A percentile compares a stretch with the other conserved stretches of the same genome.
Conservation (phyloP, 1,140 invertebrate species). For the Anoplophora glabripennis region DNA sequence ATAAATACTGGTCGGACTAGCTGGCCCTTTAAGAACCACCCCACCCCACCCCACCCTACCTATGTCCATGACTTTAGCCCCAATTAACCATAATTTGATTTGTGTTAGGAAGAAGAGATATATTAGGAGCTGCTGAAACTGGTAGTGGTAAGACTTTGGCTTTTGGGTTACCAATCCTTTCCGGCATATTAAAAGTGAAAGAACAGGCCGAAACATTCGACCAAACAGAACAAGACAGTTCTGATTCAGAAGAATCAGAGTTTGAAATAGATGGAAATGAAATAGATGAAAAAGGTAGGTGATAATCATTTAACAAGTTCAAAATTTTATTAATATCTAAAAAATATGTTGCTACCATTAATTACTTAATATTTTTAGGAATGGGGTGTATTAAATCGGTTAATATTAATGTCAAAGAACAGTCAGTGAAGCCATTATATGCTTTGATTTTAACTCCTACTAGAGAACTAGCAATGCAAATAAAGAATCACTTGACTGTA, state of each 20-base stretch:
- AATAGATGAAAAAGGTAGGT: constrained; percentile 3
- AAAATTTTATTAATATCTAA: too few species aligned
- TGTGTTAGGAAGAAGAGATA: constrained; percentile 68
- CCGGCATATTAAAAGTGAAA: constrained; percentile 76
- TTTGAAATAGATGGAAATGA: constrained; percentile 23
- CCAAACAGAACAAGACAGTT: not conserved
- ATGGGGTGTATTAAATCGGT: constrained; percentile 61
- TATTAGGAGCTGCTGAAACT: constrained; percentile 94
- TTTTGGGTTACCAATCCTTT: constrained; percentile 90
- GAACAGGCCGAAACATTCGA: constrained; percentile 31
- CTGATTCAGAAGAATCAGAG: constrained; percentile 26
- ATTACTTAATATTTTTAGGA: constrained; percentile 35
- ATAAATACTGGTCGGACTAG: too few species aligned
- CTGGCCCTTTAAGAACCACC: too few species aligned
- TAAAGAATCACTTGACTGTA: constrained; percentile 79
- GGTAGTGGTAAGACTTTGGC: constrained; percentile 97
- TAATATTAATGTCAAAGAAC: constrained; percentile 56
- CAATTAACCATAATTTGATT: not conserved
- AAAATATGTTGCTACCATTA: not conserved
- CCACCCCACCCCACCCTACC: too few species aligned
- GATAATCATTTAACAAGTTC: not conserved
- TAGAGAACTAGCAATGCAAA: constrained; percentile 91
- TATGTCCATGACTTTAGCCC: too few species aligned
- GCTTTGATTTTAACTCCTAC: constrained; percentile 92
- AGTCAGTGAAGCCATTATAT: constrained; percentile 58